Conservation (phyloP, 2,113 vertebrate species). For the Pithys albifrons region DNA sequence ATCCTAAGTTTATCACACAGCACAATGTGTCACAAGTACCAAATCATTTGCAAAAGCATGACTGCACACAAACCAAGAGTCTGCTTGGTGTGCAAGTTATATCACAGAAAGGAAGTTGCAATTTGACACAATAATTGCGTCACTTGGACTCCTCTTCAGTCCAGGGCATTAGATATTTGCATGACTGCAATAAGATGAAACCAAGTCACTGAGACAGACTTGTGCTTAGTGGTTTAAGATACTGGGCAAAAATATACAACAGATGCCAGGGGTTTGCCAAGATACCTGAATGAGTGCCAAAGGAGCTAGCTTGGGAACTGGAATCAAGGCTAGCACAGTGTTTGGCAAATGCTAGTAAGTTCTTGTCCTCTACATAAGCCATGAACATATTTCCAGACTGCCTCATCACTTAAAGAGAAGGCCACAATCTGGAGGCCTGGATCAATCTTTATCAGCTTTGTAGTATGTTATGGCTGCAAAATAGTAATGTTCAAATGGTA, state of each 20-base stretch:
- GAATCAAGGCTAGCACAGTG: not conserved
- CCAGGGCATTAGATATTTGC: not conserved
- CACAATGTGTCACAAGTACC: not conserved
- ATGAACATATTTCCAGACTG: not conserved
- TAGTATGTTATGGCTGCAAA: not conserved
- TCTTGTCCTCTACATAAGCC: not conserved
- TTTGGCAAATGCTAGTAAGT: not conserved
- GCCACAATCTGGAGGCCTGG: not conserved
- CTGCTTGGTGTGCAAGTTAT: not conserved
- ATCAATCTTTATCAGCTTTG: not conserved
- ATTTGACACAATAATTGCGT: not conserved
- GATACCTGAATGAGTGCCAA: not conserved
- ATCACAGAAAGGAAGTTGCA: not conserved
- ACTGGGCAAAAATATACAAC: not conserved
- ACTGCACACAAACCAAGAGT: not conserved
- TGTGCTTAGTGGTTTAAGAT: not conserved
- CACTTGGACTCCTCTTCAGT: not conserved
- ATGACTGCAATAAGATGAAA: not conserved
- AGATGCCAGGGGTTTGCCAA: not conserved
- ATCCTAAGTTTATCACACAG: not conserved
- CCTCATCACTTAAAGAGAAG: not conserved
- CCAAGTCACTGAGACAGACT: not conserved
- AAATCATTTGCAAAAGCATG: not conserved
- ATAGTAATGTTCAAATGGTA: not conserved
- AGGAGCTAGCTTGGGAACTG: not conserved